Conservation (phyloP, 2,797 vertebrate species). For the Periophthalmus magnuspinnatus region DNA sequence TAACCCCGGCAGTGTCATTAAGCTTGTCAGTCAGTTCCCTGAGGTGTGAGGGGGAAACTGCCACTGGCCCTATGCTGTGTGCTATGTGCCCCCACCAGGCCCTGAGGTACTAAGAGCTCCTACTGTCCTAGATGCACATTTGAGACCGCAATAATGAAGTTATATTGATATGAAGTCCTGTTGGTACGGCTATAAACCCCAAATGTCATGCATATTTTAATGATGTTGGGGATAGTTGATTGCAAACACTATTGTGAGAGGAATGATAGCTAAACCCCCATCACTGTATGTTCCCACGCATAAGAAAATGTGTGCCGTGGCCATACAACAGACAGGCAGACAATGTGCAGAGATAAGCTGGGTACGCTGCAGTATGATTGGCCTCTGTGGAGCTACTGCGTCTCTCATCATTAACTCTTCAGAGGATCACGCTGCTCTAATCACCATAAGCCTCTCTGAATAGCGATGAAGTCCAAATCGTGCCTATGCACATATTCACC, state of each 20-base stretch:
- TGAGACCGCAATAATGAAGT: constrained; percentile 64
- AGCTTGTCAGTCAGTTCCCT: constrained; percentile 68
- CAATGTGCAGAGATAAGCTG: constrained; percentile 60
- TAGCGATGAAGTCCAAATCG: constrained; percentile 70
- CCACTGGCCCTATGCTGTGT: constrained; percentile 42
- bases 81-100: constrained; percentile 45
- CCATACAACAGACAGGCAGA: constrained; percentile 29
- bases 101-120: constrained; percentile 45
- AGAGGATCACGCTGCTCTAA: constrained; percentile 69
- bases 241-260: constrained; percentile 50
- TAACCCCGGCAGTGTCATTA: constrained; percentile 72
- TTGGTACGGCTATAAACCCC: constrained; percentile 53
- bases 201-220: constrained; percentile 63
- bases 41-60: constrained; percentile 44
- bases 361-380: constrained; percentile 65
- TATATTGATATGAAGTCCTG: constrained; percentile 53
- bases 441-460: constrained; percentile 71
- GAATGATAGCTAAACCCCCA: constrained; percentile 55
- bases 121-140: constrained; percentile 43
- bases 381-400: constrained; percentile 69
- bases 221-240: constrained; percentile 42
- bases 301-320: constrained; percentile 30
- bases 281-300: constrained; percentile 61
- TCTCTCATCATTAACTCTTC: constrained; percentile 77
- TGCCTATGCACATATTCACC: constrained; percentile 68